A percentile compares a stretch with the other conserved stretches of the same genome.
phyloP scores from a whole-genome alignment of 23 tunicate species.

The Halocynthia roretzi region DNA sequence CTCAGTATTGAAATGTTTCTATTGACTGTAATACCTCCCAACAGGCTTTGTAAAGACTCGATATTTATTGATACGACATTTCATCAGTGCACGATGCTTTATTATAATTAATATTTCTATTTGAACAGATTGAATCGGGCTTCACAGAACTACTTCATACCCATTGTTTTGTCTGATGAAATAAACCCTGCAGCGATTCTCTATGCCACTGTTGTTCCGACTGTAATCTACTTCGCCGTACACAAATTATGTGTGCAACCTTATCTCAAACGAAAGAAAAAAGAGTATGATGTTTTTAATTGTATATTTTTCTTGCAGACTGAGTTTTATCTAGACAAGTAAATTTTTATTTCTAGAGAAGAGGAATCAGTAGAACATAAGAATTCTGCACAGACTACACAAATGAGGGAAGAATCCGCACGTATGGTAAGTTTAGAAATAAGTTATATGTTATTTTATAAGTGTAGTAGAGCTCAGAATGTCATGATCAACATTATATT shows the following conservation, averaged over 20 bases:
- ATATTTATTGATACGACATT: not conserved
- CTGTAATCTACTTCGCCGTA: constrained; percentile 45
- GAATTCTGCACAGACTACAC: constrained; percentile 40
- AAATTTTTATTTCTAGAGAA: constrained; percentile 1
- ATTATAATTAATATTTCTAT: not conserved
- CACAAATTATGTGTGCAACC: constrained; percentile 62
- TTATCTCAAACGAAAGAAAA: constrained; percentile 42
- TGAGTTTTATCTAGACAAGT: not conserved
- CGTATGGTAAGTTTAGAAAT: constrained; percentile 24
- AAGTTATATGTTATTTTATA: not conserved
- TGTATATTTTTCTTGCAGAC: not conserved
- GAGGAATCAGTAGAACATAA: constrained; percentile 54
- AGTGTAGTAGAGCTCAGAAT: constrained; percentile 1
- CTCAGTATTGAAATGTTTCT: too few species aligned
- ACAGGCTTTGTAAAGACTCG: too few species aligned
- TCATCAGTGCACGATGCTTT: not conserved
- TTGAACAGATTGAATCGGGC: constrained; percentile 65
- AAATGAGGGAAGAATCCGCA: constrained; percentile 53
- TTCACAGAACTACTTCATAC: constrained; percentile 69
- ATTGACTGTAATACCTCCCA: too few species aligned
- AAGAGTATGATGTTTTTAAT: constrained; percentile 39
- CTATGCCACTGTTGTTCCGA: constrained; percentile 73
- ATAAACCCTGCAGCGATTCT: constrained; percentile 66
- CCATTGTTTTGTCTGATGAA: constrained; percentile 79
- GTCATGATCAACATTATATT: constrained; percentile 5